Conservation (phyloP, 2,797 vertebrate genomes). For the Micropoecilia bifurca region DNA sequence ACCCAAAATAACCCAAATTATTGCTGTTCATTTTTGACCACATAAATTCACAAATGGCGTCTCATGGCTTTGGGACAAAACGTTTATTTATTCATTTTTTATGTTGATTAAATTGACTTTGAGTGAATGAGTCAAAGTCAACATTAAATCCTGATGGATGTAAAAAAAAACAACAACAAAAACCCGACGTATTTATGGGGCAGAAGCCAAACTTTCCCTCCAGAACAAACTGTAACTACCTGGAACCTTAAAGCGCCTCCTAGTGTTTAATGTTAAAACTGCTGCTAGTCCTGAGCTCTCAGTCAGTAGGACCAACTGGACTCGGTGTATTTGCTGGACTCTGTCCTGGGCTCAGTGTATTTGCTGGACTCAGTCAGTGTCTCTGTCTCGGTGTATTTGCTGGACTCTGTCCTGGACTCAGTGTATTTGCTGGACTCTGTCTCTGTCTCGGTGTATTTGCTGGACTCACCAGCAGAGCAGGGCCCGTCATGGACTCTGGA, state of each 20-base stretch:
- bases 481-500: constrained; percentile 87
- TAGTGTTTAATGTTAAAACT: constrained; percentile 3
- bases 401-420: too few relatives aligned
- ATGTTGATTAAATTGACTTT: not conserved
- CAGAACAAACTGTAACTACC: not conserved
- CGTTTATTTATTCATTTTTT: not conserved
- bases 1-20: too few relatives aligned
- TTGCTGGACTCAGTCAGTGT: too few relatives aligned
- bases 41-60: too few relatives aligned
- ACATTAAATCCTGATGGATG: not conserved
- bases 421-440: too few relatives aligned
- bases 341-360: too few relatives aligned
- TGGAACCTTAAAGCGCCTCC: constrained; percentile 7
- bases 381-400: not conserved
- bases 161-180: not conserved
- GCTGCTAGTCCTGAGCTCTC: not conserved
- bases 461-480: constrained; percentile 83
- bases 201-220: constrained; percentile 17
- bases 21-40: too few relatives aligned
- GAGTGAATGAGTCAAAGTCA: not conserved
- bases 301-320: not conserved
- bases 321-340: too few relatives aligned
- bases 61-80: too few relatives aligned
- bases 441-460: too few relatives aligned
- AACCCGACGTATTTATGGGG: not conserved